Percentiles rank a stretch among this genome's conserved stretches.
Evolutionary conservation across 2,113 vertebrate genomes (phyloP).

Genomic region (Sakesphorus luctuosus): DNA sequence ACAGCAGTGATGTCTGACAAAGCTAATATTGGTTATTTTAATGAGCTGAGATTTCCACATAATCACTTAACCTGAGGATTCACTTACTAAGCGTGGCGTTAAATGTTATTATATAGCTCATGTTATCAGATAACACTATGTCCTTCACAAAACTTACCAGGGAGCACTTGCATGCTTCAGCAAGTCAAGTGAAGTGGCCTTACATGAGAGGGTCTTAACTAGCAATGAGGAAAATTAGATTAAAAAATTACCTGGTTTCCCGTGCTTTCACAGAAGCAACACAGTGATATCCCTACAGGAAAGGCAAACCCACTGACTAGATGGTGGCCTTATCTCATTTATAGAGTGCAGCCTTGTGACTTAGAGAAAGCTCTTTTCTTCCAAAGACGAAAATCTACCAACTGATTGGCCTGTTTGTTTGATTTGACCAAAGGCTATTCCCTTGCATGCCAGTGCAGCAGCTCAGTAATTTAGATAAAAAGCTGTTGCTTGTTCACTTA

Average conservation of each 20-base stretch:
- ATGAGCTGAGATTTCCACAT: not conserved
- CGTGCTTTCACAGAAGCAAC: not conserved
- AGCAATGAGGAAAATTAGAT: not conserved
- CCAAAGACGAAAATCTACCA: constrained; percentile 3
- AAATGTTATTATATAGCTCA: not conserved
- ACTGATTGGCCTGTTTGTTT: not conserved
- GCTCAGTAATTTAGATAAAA: constrained; percentile 29
- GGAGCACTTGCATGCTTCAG: not conserved
- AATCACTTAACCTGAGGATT: not conserved
- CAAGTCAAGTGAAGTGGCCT: not conserved
- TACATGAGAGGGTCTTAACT: not conserved
- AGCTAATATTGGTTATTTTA: not conserved
- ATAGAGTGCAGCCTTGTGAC: not conserved
- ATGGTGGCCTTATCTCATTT: not conserved
- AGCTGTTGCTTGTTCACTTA: not conserved
- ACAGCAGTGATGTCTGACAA: not conserved
- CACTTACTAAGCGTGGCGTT: not conserved
- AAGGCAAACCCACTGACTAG: not conserved
- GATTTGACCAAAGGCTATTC: not conserved
- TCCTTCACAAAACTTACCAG: not conserved
- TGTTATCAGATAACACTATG: not conserved
- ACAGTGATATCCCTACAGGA: not conserved
- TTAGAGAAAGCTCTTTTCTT: not conserved
- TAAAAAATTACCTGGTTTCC: not conserved
- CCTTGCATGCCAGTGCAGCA: accelerated